Evolutionary conservation across 2,113 vertebrate genomes (phyloP).

Genomic region (Xiphias gladius): DNA sequence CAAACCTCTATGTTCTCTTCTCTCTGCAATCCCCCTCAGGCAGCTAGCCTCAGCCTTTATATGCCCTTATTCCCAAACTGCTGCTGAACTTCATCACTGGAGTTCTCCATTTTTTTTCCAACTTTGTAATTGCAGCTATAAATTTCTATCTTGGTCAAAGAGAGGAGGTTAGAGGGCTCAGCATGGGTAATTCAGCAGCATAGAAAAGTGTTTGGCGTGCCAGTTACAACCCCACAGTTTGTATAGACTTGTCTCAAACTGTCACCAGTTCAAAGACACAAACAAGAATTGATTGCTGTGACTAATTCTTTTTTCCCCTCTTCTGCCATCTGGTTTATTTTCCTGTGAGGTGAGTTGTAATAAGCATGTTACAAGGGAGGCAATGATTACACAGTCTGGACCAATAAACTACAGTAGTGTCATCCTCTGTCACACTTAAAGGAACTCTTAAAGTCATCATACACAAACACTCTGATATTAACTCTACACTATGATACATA

Average conservation of each 20-base stretch:
- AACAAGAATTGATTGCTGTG: constrained; percentile 83
- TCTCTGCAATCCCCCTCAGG: constrained; percentile 14
- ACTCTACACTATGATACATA: constrained; percentile 34
- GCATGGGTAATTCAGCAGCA: constrained; percentile 73
- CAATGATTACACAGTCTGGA: constrained; percentile 68
- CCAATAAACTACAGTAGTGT: constrained; percentile 66
- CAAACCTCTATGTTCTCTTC: constrained; percentile 21
- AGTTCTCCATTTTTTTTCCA: constrained; percentile 55
- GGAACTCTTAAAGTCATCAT: constrained; percentile 39
- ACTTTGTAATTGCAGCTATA: constrained; percentile 76
- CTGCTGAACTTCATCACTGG: constrained; percentile 56
- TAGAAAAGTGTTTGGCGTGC: constrained; percentile 66
- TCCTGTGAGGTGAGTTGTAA: constrained; percentile 77
- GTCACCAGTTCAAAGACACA: constrained; percentile 79
- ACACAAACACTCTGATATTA: constrained; percentile 56
- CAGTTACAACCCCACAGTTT: constrained; percentile 79
- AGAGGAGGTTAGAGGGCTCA: constrained; percentile 65
- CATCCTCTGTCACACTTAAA: constrained; percentile 59
- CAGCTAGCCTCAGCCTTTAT: constrained; percentile 46
- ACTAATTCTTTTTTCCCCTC: constrained; percentile 76
- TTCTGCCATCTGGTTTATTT: constrained; percentile 82
- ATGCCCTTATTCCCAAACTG: constrained; percentile 69
- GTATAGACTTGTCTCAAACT: constrained; percentile 81
- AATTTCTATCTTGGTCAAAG: constrained; percentile 79
- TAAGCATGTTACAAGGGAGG: constrained; percentile 78